Base-by-base conservation (phyloP, 1,140 invertebrate species). In the Aphidius ervi region DNA sequence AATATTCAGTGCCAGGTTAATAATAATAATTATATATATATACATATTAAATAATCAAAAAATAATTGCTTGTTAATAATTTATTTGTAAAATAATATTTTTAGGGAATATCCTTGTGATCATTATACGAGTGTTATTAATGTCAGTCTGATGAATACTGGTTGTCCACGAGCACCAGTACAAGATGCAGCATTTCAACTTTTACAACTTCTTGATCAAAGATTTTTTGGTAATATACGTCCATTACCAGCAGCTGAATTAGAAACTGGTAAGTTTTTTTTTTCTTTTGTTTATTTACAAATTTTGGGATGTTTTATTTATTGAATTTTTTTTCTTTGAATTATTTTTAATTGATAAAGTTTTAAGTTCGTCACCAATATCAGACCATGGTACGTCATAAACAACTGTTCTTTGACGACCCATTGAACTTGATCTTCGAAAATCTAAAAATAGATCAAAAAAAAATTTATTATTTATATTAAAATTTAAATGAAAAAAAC, bases 121-220 rank as follows among this genome's bases (percentile, higher is more conserved):
- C 94, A 97, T 81, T 96, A 97, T 77, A 97, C 95, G 39, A 94
- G 95, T 9, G 93, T 99, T 68, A 94, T 99, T 70, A 98, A 97
- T 73, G 92, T 99, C 6, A 96, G 96, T 0, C 84, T 99, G 31
- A 88, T 99, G 82, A 97, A 95, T 78, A 94, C 95, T 5, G 95
- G 95, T 10, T 96, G 93, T 77, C 93, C 95, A 0, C 85, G 95
- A 39, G 88, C 90, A n/a, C 83, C 87, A 20, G 90, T 97, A 2
- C 91, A 97, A 73, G 93, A 98, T 71, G 94, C 91, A 7, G 96
- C 97, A 0, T 81, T 98, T 49, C 93, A 97, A 69, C 84, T 99
- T 39, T 81, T 99, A 4, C 95, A 98, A 73, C 82, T 99, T 9
- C 81, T 99, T 46, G 95, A 98, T 81, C 91, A 94, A 70, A 81